phyloP scores from a whole-genome alignment of 2,888 invertebrate genomes.

The Drosophila parthenogenetica region DNA sequence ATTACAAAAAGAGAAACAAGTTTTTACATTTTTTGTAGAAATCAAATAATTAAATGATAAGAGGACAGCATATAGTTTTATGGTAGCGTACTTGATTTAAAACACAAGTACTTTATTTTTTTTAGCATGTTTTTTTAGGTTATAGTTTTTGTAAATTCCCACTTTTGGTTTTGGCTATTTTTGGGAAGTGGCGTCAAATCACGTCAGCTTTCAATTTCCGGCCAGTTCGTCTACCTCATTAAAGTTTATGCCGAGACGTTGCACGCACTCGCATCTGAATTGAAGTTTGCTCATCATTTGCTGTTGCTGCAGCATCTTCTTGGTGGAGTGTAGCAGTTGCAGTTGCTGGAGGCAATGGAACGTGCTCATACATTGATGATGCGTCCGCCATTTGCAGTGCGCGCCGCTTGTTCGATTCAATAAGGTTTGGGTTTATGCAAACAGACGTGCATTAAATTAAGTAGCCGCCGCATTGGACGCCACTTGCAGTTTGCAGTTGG shows the following conservation, averaged over 20 bases:
- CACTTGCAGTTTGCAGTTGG: constrained; percentile 57
- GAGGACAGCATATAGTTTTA: too few relatives aligned
- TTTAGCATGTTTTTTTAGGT: background rate
- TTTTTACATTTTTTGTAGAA: too few relatives aligned
- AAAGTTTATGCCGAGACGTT: constrained; percentile 75
- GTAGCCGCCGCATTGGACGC: constrained; percentile 72
- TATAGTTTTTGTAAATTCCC: background rate
- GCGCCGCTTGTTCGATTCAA: constrained; percentile 68
- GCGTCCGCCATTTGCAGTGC: constrained; percentile 46
- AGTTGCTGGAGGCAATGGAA: constrained; percentile 60
- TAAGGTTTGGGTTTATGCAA: constrained; percentile 80
- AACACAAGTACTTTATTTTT: too few relatives aligned
- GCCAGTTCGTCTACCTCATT: constrained; percentile 77
- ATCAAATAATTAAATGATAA: too few relatives aligned
- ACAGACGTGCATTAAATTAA: constrained; percentile 81
- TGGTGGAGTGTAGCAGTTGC: constrained; percentile 34
- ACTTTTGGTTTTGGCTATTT: constrained; percentile 6
- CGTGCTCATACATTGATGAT: constrained; percentile 82
- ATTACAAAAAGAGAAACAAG: too few relatives aligned
- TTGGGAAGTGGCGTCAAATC: constrained; percentile 54
- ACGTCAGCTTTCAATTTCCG: constrained; percentile 77
- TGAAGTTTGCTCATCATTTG: constrained; percentile 82
- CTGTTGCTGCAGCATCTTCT: constrained; percentile 35
- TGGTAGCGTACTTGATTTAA: too few relatives aligned
- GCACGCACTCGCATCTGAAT: constrained; percentile 53